A percentile compares a stretch with the other conserved stretches of the same genome.
These are phyloP conservation scores for Philonicus albiceps DNA, from an alignment of 2,888 invertebrate species.

Conservation along the genomic window DNA sequence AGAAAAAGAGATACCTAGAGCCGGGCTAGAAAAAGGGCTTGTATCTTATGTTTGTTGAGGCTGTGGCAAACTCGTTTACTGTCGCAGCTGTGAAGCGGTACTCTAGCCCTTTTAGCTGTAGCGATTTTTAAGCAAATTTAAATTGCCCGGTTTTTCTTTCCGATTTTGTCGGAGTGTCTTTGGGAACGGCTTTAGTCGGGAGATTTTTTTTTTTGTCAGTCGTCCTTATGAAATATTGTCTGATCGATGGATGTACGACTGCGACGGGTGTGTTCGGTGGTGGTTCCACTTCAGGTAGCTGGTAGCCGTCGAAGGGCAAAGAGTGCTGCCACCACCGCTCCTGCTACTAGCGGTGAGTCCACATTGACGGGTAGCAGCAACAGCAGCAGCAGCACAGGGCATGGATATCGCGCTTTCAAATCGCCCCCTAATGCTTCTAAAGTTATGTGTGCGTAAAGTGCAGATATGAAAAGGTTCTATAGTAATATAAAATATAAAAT, in stretches of 20 bases:
- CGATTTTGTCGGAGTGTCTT: not conserved
- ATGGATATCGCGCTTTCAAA: conserved; percentile 33
- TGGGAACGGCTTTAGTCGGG: not conserved
- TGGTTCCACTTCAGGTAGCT: conserved; percentile 12
- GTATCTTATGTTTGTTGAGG: not conserved
- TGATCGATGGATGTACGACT: conserved; percentile 33
- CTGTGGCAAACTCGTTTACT: not conserved
- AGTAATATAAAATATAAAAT: not conserved
- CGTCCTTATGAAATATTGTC: conserved; percentile 12
- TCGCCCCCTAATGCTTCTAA: conserved; percentile 19
- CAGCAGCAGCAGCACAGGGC: not conserved
- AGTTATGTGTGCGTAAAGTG: conserved; percentile 41
- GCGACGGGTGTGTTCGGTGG: not conserved
- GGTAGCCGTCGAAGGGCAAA: not conserved
- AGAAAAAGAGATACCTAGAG: not conserved
- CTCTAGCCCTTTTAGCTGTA: not conserved
- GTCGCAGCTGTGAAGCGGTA: not conserved
- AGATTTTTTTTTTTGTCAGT: not conserved
- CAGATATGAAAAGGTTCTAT: conserved; percentile 23
- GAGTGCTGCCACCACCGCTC: not conserved
- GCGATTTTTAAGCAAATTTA: not conserved
- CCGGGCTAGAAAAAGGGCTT: not conserved
- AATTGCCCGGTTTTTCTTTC: not conserved
- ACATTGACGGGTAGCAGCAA: not conserved
- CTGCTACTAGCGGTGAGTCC: not conserved